These are phyloP conservation scores for Clamator glandarius DNA, from an alignment of 2,797 vertebrate species.

Conservation along the genomic window DNA sequence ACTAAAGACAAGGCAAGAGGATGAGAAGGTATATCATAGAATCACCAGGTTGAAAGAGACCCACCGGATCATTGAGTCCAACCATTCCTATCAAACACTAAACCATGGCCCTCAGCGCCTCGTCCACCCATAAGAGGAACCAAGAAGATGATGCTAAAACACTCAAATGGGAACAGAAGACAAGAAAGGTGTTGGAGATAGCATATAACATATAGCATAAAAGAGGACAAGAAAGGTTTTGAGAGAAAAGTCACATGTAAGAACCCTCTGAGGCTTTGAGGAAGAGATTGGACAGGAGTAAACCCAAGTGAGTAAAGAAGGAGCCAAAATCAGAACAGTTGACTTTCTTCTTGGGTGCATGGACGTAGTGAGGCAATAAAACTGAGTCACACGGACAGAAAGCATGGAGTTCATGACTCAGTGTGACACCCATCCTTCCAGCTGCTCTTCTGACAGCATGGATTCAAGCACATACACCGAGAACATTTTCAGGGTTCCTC, in stretches of 20 bases:
- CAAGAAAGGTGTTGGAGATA: too few relatives aligned
- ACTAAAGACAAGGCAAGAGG: too few relatives aligned
- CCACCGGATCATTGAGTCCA: too few relatives aligned
- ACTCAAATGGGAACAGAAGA: too few relatives aligned
- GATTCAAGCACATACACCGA: background rate
- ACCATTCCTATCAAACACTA: too few relatives aligned
- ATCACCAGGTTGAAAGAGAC: too few relatives aligned
- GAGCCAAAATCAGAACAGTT: rapidly evolving
- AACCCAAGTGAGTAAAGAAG: background rate
- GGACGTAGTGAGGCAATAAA: background rate
- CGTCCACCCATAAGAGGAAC: too few relatives aligned
- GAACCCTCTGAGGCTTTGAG: background rate
- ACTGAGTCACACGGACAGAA: rapidly evolving
- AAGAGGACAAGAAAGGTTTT: too few relatives aligned
- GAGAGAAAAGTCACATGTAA: background rate
- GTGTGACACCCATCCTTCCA: background rate
- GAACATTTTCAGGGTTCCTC: background rate
- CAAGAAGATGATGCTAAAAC: too few relatives aligned
- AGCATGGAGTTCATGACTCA: background rate
- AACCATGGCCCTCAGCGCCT: too few relatives aligned
- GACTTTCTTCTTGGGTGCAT: background rate
- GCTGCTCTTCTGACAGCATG: background rate
- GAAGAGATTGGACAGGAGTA: background rate
- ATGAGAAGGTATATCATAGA: too few relatives aligned
- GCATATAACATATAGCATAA: too few relatives aligned